Evolutionary conservation across 2,797 vertebrate genomes (phyloP), one percentile per base, ranked within the genome.

Genomic region (Florisuga fusca): DNA sequence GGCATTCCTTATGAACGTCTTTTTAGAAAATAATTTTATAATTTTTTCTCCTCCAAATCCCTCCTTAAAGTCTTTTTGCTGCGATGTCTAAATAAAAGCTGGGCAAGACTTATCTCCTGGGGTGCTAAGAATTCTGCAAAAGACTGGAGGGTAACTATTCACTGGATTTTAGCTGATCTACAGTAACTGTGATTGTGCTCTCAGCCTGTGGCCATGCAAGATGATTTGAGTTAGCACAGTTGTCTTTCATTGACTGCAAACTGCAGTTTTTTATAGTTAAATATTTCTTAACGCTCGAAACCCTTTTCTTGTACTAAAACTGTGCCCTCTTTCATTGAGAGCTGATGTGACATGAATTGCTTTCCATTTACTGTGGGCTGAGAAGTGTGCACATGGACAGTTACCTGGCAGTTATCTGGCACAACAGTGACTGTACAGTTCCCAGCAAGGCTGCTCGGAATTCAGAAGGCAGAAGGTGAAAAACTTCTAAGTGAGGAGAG

Each of bases 21-120:
- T 84, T 64, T 57, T 54, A 83, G 85, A 88, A 91, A 89, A 89
- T 64, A 0, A 85, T 87, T 87, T 94, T 96, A n/a, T n/a, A n/a
- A n/a, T n/a, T 94, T 89, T 94, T 96, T 94, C 73, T 94, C 43
- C 17, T 85, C 29, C 26, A 71, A 77, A 85, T 68, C 57, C 76
- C 15, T 91, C 46, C 76, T 73, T 72, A 46, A 93, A 92, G 50
- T 61, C 46, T 81, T 87, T 93, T 89, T 86, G 27, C 64, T 84
- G 46, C 51, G 33, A n/a, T 83, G 21, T 87, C 68, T 85, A 64
- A 76, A 74, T 92, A 80, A 85, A 82, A 85, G 51, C 64, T 87
- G 64, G 50, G 38, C 50, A 64, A 68, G 84, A 62, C 64, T 85
- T 85, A 62, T 45, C 38, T 94, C 84, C 58, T 4, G 9, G 69